A percentile compares a stretch with the other conserved stretches of the same genome.
phyloP scores from a whole-genome alignment of 2,888 invertebrate genomes.

The Drosophila glabriapex region DNA sequence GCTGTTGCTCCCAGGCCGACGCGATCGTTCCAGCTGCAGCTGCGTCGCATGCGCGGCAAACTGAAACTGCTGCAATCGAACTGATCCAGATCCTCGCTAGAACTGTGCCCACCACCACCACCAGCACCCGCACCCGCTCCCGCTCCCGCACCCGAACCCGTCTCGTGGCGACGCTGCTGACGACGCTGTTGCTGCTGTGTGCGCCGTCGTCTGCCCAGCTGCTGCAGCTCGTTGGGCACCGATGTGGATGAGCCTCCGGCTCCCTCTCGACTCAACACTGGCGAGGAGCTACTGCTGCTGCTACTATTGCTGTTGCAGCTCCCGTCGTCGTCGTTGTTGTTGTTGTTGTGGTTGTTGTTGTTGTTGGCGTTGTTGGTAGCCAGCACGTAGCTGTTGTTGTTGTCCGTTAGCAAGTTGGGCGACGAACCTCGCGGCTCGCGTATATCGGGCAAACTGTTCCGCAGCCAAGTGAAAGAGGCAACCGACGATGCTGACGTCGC shows the following conservation, averaged over 20 bases:
- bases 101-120: constrained; percentile 43
- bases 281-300: constrained; percentile 21
- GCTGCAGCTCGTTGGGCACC: constrained; percentile 82
- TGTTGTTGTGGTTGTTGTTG: constrained; percentile 5
- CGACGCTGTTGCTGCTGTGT: constrained; percentile 40
- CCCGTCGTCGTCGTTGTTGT: constrained; percentile 1
- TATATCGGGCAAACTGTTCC: constrained; percentile 84
- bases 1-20: constrained; percentile 10
- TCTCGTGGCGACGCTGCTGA: constrained; percentile 13
- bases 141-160: neutral
- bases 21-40: constrained; percentile 81
- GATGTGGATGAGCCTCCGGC: constrained; percentile 9
- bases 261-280: constrained; percentile 27
- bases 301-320: constrained; percentile 8
- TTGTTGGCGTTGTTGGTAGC: constrained; percentile 43
- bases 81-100: constrained; percentile 63
- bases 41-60: constrained; percentile 68
- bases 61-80: constrained; percentile 52
- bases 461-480: constrained; percentile 83
- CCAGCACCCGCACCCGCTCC: constrained; percentile 11
- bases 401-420: constrained; percentile 39
- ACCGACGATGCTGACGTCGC: constrained; percentile 62
- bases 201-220: constrained; percentile 69
- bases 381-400: constrained; percentile 69
- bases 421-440: constrained; percentile 82